Percentiles rank a stretch among this genome's conserved stretches.
Conservation (phyloP, 2,888 invertebrate species). For the Julus scanicus region DNA sequence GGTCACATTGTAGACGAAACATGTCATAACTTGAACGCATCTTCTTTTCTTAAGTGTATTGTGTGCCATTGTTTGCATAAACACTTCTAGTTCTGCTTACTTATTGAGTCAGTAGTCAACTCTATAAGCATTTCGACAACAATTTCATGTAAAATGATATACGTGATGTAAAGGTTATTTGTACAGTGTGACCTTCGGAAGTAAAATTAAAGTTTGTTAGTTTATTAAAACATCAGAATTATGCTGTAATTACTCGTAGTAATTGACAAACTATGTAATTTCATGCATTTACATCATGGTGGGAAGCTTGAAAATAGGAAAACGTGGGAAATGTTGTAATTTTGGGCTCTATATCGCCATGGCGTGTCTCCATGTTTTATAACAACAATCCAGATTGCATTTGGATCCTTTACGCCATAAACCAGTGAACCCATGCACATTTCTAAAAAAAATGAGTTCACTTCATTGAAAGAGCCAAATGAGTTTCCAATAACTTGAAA, state of each 20-base stretch:
- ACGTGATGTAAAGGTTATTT: not conserved
- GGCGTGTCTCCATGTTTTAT: not conserved
- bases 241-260: not conserved
- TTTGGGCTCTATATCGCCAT: not conserved
- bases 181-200: not conserved
- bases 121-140: not conserved
- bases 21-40: not conserved
- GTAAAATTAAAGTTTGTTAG: not conserved
- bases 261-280: not conserved
- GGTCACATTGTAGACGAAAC: not conserved
- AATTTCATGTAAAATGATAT: not conserved
- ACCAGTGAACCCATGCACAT: slow-evolving; percentile 6
- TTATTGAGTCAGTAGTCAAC: not conserved
- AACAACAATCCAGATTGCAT: not conserved
- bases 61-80: not conserved
- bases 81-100: not conserved
- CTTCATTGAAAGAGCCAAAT: not conserved
- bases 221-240: slow-evolving; percentile 8
- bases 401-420: not conserved
- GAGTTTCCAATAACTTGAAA: not conserved
- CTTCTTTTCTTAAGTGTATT: not conserved
- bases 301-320: not conserved
- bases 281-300: not conserved
- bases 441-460: not conserved
- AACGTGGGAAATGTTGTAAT: not conserved